Evolutionary conservation across 2,888 invertebrate species (phyloP).

Genomic region (Drosophila subsilvestris): DNA sequence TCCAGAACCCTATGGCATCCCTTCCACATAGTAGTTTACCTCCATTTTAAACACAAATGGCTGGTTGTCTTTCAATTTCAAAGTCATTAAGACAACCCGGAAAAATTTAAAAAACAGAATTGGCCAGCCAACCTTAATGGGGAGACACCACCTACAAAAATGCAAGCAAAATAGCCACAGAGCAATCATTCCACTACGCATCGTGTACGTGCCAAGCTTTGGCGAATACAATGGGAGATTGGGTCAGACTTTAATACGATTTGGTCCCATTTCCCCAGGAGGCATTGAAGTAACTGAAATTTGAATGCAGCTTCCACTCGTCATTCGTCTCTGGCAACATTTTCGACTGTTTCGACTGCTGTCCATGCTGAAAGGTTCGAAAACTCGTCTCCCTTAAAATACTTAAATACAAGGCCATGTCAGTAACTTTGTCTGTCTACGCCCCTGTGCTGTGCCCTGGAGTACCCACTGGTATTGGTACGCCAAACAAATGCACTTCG

Average conservation of each 20-base stretch:
- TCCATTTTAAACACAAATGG: conserved; percentile 30
- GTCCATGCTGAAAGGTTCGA: conserved; percentile 12
- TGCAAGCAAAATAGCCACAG: conserved; percentile 37
- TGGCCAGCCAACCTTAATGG: conserved; percentile 24
- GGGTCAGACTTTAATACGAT: conserved; percentile 37
- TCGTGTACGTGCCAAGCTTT: background rate
- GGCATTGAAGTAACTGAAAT: conserved; percentile 59
- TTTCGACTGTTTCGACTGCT: conserved; percentile 32
- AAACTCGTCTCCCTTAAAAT: background rate
- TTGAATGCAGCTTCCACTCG: conserved; percentile 31
- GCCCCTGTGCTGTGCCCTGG: background rate
- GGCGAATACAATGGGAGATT: background rate
- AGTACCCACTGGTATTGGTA: background rate
- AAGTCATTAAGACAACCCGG: conserved; percentile 69
- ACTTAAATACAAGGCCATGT: conserved; percentile 24
- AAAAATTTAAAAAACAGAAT: conserved; percentile 31
- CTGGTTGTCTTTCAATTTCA: conserved; percentile 28
- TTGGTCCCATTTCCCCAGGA: conserved; percentile 30
- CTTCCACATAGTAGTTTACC: conserved; percentile 17
- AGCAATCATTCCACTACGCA: conserved; percentile 27
- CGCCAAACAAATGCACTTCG: conserved; percentile 20
- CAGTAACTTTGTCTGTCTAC: too few species aligned
- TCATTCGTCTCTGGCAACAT: conserved; percentile 36
- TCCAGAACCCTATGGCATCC: conserved; percentile 12
- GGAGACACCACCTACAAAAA: conserved; percentile 9